A percentile compares a stretch with the other conserved stretches of the same genome.
Evolutionary conservation across 2,113 vertebrate genomes (phyloP).

Genomic region (Cyprinodon brontotheroides): DNA sequence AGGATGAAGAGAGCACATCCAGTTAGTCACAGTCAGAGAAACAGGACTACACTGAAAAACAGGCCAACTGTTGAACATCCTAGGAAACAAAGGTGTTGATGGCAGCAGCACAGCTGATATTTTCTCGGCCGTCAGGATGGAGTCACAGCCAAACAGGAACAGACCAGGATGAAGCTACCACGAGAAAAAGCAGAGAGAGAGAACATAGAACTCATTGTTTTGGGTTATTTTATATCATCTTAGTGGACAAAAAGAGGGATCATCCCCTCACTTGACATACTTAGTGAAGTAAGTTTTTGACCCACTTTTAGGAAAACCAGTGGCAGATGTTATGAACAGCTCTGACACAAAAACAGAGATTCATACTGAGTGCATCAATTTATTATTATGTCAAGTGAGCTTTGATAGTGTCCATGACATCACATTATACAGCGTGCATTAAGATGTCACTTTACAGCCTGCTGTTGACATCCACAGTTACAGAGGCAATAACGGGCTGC

Average conservation of each 20-base stretch:
- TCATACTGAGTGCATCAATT: background rate
- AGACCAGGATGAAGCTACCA: no score
- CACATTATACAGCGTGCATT: conserved; percentile 12
- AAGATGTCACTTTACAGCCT: background rate
- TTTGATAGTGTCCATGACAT: conserved; percentile 6
- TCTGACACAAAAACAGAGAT: background rate
- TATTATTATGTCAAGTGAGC: conserved; percentile 5
- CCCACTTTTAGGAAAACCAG: background rate
- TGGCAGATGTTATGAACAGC: background rate
- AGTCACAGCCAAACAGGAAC: no score
- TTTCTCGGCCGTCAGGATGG: no score
- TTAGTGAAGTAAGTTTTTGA: conserved; percentile 1
- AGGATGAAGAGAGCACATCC: no score
- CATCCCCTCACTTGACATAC: conserved; percentile 4
- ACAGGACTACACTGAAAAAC: no score
- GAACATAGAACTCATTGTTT: no score
- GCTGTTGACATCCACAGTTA: conserved; percentile 1
- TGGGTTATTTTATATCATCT: background rate
- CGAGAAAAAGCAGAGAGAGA: no score
- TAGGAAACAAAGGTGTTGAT: no score
- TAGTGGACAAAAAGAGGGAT: conserved; percentile 23
- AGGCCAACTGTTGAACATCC: no score
- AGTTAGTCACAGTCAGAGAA: no score
- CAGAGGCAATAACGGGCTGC: conserved; percentile 14
- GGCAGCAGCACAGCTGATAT: no score